Percentiles rank a stretch among this genome's conserved stretches.
These are phyloP conservation scores for Merluccius polli DNA, from an alignment of 2,797 vertebrate species.

Conservation along the genomic window DNA sequence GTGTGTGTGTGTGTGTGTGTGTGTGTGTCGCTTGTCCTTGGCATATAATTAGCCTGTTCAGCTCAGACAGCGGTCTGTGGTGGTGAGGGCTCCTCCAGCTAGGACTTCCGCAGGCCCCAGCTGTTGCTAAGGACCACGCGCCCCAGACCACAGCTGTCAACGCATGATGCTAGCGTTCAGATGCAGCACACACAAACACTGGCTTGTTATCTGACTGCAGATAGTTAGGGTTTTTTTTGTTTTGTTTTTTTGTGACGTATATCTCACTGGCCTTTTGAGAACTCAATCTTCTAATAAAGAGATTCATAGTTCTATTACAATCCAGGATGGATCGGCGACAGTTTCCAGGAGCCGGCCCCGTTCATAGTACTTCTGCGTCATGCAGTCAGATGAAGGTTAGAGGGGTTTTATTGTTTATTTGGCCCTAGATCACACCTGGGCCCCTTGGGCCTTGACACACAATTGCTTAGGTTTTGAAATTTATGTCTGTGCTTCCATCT, in stretches of 20 bases:
- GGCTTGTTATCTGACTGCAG: constrained; percentile 14
- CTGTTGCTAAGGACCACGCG: constrained; percentile 49
- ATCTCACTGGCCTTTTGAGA: constrained; percentile 18
- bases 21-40: constrained; percentile 70
- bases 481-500: constrained; percentile 41
- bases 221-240: constrained; percentile 17
- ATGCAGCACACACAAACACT: constrained; percentile 1
- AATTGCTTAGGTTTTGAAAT: constrained; percentile 34
- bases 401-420: constrained; percentile 48
- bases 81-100: constrained; percentile 44
- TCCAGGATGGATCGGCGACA: constrained; percentile 12
- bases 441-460: constrained; percentile 26
- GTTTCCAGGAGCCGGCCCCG: constrained; percentile 23
- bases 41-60: constrained; percentile 73
- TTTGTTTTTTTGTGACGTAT: constrained; percentile 1
- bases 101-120: constrained; percentile 53
- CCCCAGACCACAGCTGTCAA: constrained; percentile 18
- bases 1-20: constrained; percentile 25
- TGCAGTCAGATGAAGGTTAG: constrained; percentile 43
- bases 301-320: constrained; percentile 24
- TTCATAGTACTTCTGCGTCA: constrained; percentile 23
- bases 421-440: constrained; percentile 49
- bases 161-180: constrained; percentile 6
- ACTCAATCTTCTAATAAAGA: constrained; percentile 33
- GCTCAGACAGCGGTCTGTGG: constrained; percentile 54